Evolutionary conservation across 2,113 vertebrate species (phyloP).

Genomic region (Cryptomyrus ogoouensis): DNA sequence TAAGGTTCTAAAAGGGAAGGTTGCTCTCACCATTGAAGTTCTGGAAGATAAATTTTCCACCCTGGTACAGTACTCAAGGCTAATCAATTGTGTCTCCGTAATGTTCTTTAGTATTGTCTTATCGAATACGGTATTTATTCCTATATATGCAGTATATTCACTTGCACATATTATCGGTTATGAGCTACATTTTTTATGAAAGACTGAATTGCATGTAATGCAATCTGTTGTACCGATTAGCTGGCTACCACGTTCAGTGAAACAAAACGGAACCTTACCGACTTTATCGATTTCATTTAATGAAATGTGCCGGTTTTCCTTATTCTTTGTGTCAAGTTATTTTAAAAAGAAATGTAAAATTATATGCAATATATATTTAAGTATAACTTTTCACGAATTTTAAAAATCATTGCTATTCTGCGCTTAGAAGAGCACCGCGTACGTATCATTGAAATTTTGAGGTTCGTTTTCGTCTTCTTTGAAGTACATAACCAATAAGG

Average conservation of each 20-base stretch:
- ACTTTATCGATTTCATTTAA: neutral
- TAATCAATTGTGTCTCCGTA: neutral
- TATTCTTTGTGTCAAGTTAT: neutral
- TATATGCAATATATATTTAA: neutral
- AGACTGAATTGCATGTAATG: neutral
- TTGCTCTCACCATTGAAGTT: conserved; percentile 68
- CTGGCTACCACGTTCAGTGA: neutral
- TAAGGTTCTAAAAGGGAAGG: conserved; percentile 61
- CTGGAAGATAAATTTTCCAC: conserved; percentile 67
- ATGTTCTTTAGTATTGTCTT: neutral
- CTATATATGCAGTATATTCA: neutral
- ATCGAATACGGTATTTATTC: neutral
- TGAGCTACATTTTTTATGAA: neutral
- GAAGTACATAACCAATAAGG: too few species aligned
- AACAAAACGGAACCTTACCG: neutral
- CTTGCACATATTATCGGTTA: neutral
- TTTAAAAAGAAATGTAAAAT: neutral
- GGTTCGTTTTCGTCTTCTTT: neutral
- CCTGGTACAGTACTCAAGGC: conserved; percentile 62
- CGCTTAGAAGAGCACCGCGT: neutral
- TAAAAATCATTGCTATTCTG: neutral
- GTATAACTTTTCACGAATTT: neutral
- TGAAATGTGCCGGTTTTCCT: neutral
- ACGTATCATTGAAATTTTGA: neutral
- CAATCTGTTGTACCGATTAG: neutral